Conservation (phyloP, 2,113 vertebrate genomes). For the Scomber scombrus region DNA sequence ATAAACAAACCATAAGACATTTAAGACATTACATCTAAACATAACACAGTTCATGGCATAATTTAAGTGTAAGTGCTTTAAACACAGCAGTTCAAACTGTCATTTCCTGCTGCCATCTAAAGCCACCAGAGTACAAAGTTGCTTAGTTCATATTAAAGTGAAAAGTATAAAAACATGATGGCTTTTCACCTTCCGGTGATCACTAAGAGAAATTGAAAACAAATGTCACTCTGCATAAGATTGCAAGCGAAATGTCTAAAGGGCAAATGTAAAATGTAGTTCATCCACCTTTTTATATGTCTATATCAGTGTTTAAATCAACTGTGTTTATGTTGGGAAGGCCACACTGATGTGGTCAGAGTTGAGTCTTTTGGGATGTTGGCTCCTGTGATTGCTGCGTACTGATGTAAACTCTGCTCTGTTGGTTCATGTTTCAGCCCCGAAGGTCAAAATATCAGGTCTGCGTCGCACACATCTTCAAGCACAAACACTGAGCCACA, state of each 20-base stretch:
- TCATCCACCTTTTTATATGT: constrained; percentile 56
- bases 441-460: constrained; percentile 62
- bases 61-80: constrained; percentile 3
- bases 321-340: constrained; percentile 66
- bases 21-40: neutral
- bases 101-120: constrained; percentile 24
- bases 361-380: constrained; percentile 45
- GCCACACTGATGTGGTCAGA: constrained; percentile 60
- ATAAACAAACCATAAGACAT: neutral
- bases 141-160: constrained; percentile 31
- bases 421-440: constrained; percentile 74
- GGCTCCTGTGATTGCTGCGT: constrained; percentile 64
- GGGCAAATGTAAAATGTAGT: constrained; percentile 69
- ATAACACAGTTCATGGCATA: neutral
- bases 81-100: constrained; percentile 4
- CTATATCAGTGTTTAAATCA: constrained; percentile 65
- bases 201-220: constrained; percentile 42
- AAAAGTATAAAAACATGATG: constrained; percentile 24
- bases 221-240: constrained; percentile 52
- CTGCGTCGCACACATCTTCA: constrained; percentile 42
- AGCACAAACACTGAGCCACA: constrained; percentile 18
- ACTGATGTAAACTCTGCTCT: constrained; percentile 60
- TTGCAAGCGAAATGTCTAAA: constrained; percentile 38
- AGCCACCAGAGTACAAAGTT: constrained; percentile 23
- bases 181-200: constrained; percentile 41